Evolutionary conservation across 2,888 invertebrate genomes (phyloP).

Genomic region (Plagodis dolabraria): DNA sequence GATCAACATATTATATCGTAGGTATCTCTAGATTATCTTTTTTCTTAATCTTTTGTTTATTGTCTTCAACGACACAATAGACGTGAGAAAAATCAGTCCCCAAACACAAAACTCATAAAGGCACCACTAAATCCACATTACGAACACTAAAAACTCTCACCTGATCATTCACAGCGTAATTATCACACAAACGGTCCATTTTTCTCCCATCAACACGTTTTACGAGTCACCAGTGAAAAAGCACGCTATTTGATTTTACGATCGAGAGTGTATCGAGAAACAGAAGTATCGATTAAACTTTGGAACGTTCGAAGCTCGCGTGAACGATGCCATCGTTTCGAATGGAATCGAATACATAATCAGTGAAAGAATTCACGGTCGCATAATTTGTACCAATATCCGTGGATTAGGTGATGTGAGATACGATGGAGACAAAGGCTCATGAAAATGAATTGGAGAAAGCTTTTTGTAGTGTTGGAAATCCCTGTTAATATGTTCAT

Average conservation of each 20-base stretch:
- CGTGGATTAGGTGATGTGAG: slow-evolving; percentile 39
- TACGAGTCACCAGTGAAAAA: slow-evolving; percentile 26
- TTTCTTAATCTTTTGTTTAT: neutral
- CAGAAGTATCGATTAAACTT: slow-evolving; percentile 49
- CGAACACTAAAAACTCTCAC: slow-evolving; percentile 19
- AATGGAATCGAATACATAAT: slow-evolving; percentile 76
- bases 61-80: slow-evolving; percentile 6
- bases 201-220: slow-evolving; percentile 29
- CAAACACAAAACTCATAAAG: slow-evolving; percentile 18
- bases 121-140: slow-evolving; percentile 20
- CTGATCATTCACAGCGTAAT: slow-evolving; percentile 22
- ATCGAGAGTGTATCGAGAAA: slow-evolving; percentile 41
- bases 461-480: neutral
- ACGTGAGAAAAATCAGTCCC: slow-evolving; percentile 3
- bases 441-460: slow-evolving; percentile 2
- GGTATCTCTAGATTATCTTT: no score
- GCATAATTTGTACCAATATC: slow-evolving; percentile 75
- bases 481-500: no score
- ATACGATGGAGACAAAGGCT: slow-evolving; percentile 30
- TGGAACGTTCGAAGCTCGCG: slow-evolving; percentile 70
- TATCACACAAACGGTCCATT: slow-evolving; percentile 26
- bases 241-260: slow-evolving; percentile 36
- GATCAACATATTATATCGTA: no score
- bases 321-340: slow-evolving; percentile 78
- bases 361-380: slow-evolving; percentile 65